phyloP scores from a whole-genome alignment of 1,140 invertebrate species.

The Xylocopa sonorina region DNA sequence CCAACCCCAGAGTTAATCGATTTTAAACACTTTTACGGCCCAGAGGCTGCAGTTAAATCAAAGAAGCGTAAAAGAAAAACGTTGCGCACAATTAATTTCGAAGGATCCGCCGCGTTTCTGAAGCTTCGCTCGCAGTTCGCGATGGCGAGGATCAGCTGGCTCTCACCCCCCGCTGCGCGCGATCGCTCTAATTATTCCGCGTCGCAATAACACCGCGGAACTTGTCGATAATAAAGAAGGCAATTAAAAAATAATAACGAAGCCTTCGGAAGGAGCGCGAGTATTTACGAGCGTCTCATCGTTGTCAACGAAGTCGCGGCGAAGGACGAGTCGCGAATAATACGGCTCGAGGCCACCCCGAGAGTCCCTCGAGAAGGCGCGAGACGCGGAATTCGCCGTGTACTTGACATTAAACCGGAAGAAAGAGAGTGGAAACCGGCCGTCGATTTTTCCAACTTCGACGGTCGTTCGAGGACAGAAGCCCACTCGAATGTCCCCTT shows the following conservation, averaged over 20 bases:
- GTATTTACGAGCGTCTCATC: constrained; percentile 35
- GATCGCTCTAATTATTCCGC: too few relatives aligned
- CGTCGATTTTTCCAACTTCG: constrained; percentile 35
- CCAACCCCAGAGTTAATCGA: too few relatives aligned
- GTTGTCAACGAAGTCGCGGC: constrained; percentile 36
- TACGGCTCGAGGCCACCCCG: constrained; percentile 48
- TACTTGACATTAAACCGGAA: constrained; percentile 57
- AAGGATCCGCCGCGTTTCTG: too few relatives aligned
- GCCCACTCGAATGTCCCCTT: background rate
- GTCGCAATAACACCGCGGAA: too few relatives aligned
- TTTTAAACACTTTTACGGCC: too few relatives aligned
- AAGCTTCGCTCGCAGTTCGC: too few relatives aligned
- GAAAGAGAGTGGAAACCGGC: constrained; percentile 12
- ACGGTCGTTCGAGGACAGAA: constrained; percentile 37
- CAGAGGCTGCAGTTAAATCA: too few relatives aligned
- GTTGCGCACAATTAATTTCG: too few relatives aligned
- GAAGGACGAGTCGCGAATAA: constrained; percentile 64
- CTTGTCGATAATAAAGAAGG: background rate
- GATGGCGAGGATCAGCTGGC: too few relatives aligned
- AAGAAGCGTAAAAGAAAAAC: too few relatives aligned
- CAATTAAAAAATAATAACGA: background rate
- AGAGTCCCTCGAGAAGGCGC: constrained; percentile 38
- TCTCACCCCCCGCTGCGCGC: too few relatives aligned
- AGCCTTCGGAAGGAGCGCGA: background rate
- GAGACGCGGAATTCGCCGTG: constrained; percentile 50